A percentile compares a stretch with the other conserved stretches of the same genome.
These are phyloP conservation scores for Tubulanus polymorphus DNA, from an alignment of 2,888 invertebrate species.

Conservation along the genomic window DNA sequence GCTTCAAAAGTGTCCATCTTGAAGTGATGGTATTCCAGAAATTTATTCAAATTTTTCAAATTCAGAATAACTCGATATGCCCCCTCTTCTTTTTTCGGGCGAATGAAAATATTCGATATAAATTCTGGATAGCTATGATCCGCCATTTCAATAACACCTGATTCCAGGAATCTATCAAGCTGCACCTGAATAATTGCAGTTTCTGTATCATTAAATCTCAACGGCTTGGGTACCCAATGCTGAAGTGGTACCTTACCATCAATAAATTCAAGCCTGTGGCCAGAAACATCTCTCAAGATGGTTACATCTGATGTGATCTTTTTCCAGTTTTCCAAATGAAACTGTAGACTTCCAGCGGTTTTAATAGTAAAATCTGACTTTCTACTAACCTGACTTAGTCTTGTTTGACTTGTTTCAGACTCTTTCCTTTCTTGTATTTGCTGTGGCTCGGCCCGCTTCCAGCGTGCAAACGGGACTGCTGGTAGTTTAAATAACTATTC, in stretches of 20 bases:
- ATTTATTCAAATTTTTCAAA: constrained; percentile 11
- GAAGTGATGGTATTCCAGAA: constrained; percentile 8
- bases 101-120: constrained; percentile 8
- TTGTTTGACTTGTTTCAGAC: no score
- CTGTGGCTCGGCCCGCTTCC: no score
- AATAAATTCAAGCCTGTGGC: background rate
- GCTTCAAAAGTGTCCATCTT: constrained; percentile 19
- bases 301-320: background rate
- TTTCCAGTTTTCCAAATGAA: background rate
- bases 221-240: background rate
- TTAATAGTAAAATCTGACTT: no score
- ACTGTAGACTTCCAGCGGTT: background rate
- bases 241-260: background rate
- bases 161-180: background rate
- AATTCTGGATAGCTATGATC: background rate
- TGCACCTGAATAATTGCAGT: background rate
- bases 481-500: no score
- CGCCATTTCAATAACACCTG: background rate
- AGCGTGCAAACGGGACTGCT: no score
- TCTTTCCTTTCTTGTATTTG: no score
- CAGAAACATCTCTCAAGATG: background rate
- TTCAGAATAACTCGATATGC: constrained; percentile 8
- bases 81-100: constrained; percentile 8
- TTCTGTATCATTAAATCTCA: background rate
- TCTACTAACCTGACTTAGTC: no score